Evolutionary conservation across 1,140 invertebrate genomes (phyloP), one percentile per base, ranked within the genome.

Genomic region (Brachystomella parvula): DNA sequence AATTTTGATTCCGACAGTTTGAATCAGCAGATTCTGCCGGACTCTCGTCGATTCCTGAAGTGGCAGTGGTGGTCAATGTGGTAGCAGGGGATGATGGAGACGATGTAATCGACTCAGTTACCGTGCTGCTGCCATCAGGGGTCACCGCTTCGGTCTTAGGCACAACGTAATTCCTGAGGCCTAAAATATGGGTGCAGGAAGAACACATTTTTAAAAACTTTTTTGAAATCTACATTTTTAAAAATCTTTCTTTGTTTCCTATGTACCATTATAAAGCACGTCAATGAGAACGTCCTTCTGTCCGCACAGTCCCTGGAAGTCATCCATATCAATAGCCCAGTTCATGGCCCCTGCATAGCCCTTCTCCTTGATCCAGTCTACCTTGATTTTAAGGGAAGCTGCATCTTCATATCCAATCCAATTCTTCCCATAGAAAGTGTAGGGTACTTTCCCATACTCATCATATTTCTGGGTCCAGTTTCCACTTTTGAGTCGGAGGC

Each of bases 251-350:
- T n/a, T n/a, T n/a, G n/a, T n/a, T n/a, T n/a, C n/a, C n/a, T n/a
- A n/a, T n/a, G n/a, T 60, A 73, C 85, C 85, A 26, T 87, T 80
- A 71, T 89, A 78, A 21, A 94, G 76, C 56, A 89, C 81, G 62
- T 86, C 83, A 70, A 86, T 86, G 0, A 92, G 76, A 1, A 85
- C 81, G 75, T 90, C 90, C 68, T 82, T 82, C 1, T 82, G 78
- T 0, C 89, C 89, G 74, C 89, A 92, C 1, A 89, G 71, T 1
- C 88, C 89, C 59, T 82, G 80, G 74, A 90, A 91, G 74, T 91
- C 89, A 63, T 92, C 89, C 88, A 91, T 90, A 68, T 91, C 89
- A 57, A 90, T 87, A 3, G 90, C 89, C 91, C 91, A 94, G 12
- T 84, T 87, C 91, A 94, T 94, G 0, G 88, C 83, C 3, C 92